Evolutionary conservation across 2,888 invertebrate species (phyloP).

Genomic region (Bugula neritina): DNA sequence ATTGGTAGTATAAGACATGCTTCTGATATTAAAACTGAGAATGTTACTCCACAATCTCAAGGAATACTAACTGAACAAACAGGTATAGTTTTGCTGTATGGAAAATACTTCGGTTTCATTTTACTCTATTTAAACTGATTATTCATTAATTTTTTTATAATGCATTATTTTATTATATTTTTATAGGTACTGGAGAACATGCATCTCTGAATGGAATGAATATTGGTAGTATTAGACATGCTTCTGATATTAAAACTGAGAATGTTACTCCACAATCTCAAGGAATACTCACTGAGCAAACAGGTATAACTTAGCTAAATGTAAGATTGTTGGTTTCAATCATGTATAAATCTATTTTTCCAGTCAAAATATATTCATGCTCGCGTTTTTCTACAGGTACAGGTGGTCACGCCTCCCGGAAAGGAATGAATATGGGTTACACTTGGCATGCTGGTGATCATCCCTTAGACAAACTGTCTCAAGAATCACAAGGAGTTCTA

Average conservation of each 20-base stretch:
- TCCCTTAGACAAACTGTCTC: background rate
- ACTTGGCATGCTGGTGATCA: background rate
- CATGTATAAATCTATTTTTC: no score
- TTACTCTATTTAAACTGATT: no score
- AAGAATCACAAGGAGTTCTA: constrained; percentile 23
- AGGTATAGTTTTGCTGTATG: no score
- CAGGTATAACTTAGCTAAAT: background rate
- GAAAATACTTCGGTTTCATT: no score
- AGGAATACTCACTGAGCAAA: background rate
- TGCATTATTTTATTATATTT: no score
- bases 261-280: background rate
- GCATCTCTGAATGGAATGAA: background rate
- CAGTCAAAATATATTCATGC: no score
- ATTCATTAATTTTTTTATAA: no score
- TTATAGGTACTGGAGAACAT: constrained; percentile 17
- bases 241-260: background rate
- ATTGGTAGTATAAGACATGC: background rate
- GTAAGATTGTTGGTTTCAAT: no score
- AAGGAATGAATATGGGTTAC: constrained; percentile 8
- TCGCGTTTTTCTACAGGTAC: no score
- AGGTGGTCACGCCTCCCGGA: background rate
- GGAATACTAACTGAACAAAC: constrained; percentile 29
- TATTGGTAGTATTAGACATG: constrained; percentile 10
- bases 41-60: background rate
- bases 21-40: background rate